A percentile compares a stretch with the other conserved stretches of the same genome.
Conservation (phyloP, 2,113 vertebrate genomes). For the Callopanchax toddi region DNA sequence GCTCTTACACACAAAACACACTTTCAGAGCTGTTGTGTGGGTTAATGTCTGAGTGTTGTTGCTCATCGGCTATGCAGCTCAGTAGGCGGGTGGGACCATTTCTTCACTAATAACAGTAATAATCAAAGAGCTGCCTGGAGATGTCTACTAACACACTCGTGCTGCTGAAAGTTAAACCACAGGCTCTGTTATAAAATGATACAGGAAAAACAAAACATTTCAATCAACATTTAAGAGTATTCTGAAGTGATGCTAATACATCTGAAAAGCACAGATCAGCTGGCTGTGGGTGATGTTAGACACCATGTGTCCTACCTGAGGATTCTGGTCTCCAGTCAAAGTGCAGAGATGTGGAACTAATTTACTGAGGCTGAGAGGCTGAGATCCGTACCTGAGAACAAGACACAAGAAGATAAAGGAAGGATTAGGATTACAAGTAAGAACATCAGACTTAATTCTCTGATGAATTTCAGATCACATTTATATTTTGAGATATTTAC, state of each 20-base stretch:
- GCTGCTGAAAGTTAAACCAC: slow-evolving; percentile 32
- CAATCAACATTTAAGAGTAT: no score
- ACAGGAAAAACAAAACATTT: not conserved
- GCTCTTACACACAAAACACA: slow-evolving; percentile 3
- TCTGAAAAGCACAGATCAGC: no score
- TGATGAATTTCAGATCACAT: no score
- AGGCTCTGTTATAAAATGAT: not conserved
- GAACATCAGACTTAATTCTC: no score
- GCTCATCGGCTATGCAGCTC: slow-evolving; percentile 41
- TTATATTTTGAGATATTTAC: no score
- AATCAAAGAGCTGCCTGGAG: slow-evolving; percentile 34
- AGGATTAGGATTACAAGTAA: no score
- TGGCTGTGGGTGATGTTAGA: no score
- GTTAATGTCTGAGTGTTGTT: slow-evolving; percentile 36
- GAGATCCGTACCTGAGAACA: slow-evolving; percentile 83
- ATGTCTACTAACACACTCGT: slow-evolving; percentile 23
- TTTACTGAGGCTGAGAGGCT: slow-evolving; percentile 89
- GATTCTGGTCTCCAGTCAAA: slow-evolving; percentile 90
- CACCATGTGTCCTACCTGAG: slow-evolving; percentile 83
- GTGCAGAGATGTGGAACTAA: slow-evolving; percentile 90
- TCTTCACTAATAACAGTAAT: slow-evolving; percentile 67
- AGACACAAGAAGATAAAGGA: not conserved
- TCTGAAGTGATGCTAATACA: no score
- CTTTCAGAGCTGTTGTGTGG: slow-evolving; percentile 18
- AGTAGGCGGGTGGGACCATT: slow-evolving; percentile 23